Evolutionary conservation across 2,888 invertebrate genomes (phyloP), one percentile per base, ranked within the genome.

Genomic region (Lampropteryx suffumata): DNA sequence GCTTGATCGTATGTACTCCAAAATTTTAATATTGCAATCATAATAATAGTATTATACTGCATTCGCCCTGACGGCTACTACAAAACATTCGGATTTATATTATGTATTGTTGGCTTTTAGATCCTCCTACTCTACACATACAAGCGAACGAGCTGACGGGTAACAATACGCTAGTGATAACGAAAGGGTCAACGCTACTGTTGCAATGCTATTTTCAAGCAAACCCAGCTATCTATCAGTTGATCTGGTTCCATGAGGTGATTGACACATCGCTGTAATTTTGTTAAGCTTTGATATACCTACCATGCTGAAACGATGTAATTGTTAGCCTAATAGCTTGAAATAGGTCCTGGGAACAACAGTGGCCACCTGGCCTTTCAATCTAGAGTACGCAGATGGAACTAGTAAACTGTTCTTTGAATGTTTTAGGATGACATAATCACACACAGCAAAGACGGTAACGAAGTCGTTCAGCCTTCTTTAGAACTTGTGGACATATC

Each of bases 231-330:
- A 67, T 82, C 1, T 76, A 80, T 52, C 76, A 82, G 53, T 60
- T 89, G 4, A 72, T 71, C 14, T 90, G 89, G 84, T 86, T 79
- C 53, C 84, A 82, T 58, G 76, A 79, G 79, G 89, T 87, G 71
- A 64, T 13, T 30, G 33, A 39, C n/a, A 10, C 26, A n/a, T n/a
- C n/a, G n/a, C n/a, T n/a, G n/a, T 17, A 4, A 17, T 17, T 4
- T 17, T 17, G 17, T n/a, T n/a, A n/a, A n/a, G n/a, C n/a, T n/a
- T n/a, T n/a, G n/a, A n/a, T n/a, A n/a, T n/a, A n/a, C n/a, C n/a
- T n/a, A n/a, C n/a, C n/a, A n/a, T n/a, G n/a, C n/a, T n/a, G n/a
- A n/a, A n/a, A n/a, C n/a, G n/a, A n/a, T n/a, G n/a, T n/a, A n/a
- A n/a, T n/a, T n/a, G n/a, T n/a, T n/a, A n/a, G n/a, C n/a, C n/a